phyloP scores from a whole-genome alignment of 1,140 invertebrate species.

The Ceratina japonica region DNA sequence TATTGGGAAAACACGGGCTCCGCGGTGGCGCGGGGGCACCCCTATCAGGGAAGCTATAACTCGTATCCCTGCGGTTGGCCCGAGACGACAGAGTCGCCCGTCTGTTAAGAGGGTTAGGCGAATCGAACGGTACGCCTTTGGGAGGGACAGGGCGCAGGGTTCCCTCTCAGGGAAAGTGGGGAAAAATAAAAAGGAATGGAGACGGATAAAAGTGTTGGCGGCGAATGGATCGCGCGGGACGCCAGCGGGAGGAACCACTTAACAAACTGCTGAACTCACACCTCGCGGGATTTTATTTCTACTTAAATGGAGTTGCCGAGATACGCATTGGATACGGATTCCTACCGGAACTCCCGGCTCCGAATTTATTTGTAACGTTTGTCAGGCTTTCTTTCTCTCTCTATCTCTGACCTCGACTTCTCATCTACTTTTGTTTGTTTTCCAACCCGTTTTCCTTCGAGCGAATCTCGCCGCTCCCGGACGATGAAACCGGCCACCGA shows the following conservation, averaged over 20 bases:
- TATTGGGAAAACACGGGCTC: conserved; percentile 49
- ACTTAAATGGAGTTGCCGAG: conserved; percentile 74
- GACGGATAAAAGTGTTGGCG: conserved; percentile 45
- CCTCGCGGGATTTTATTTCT: conserved; percentile 75
- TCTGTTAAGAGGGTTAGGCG: conserved; percentile 32
- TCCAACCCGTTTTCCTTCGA: neutral
- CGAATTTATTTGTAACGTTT: conserved; percentile 60
- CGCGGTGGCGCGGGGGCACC: neutral
- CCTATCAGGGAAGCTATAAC: conserved; percentile 51
- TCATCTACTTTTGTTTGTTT: neutral
- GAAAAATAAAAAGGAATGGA: conserved; percentile 42
- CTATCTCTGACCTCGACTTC: neutral
- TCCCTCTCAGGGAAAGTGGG: neutral
- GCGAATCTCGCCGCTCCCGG: too few species aligned
- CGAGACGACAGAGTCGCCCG: neutral
- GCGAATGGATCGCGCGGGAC: conserved; percentile 32
- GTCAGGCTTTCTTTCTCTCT: conserved; percentile 33
- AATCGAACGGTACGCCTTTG: conserved; percentile 50
- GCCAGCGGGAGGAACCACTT: conserved; percentile 64
- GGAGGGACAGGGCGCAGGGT: conserved; percentile 20
- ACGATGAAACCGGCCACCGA: neutral
- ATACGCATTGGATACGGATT: conserved; percentile 72
- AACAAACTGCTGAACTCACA: conserved; percentile 78
- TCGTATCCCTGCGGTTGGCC: conserved; percentile 29
- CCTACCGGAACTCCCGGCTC: conserved; percentile 48